Base-by-base conservation (phyloP, 2,113 vertebrate genomes). In the Speoplatyrhinus poulsoni region DNA sequence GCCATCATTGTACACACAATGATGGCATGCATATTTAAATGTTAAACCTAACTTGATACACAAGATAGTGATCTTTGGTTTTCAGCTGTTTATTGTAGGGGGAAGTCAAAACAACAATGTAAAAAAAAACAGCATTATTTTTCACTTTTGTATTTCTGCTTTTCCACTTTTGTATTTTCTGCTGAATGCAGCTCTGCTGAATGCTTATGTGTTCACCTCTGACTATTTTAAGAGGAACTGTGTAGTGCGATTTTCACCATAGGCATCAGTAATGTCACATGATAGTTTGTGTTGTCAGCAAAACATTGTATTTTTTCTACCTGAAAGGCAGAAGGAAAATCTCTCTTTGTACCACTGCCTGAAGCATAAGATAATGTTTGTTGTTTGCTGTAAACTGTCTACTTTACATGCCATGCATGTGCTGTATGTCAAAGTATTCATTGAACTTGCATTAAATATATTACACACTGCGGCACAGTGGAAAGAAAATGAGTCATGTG, bases 181-280 rank as follows among this genome's bases (percentile, higher is more conserved):
- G 82, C 83, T 81, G 81, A 71, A 69, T 65, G 46, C 49, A 57
- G 76, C 85, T 69, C 41, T 60, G 62, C 41, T 60, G 62, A 61
- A 0, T 69, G 67, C 62, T 64, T 59, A n/a, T 6, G 48, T 82
- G 57, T 70, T 72, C 49, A 82, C 76, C 78, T 75, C 72, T 81
- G 53, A 83, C 76, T 62, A 57, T 6, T 69, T 36, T 66, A 26
- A 85, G 68, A 82, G 79, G 79, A 89, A 87, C 82, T 62, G 57
- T n/a, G 36, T 33, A 7, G 52, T 54, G 46, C 49, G 46, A 36
- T 54, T 68, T 84, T 10, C 12, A 19, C n/a, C 66, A 46, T 33
- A 12, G 1, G 63, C n/a, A 49, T 54, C 17, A 54, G 9, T 2
- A 59, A 1, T 0, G 7, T 70, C 46, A 58, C 5, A 26, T 54